Evolutionary conservation across 2,888 invertebrate genomes (phyloP), one percentile per base, ranked within the genome.

Genomic region (Euclidia mi): DNA sequence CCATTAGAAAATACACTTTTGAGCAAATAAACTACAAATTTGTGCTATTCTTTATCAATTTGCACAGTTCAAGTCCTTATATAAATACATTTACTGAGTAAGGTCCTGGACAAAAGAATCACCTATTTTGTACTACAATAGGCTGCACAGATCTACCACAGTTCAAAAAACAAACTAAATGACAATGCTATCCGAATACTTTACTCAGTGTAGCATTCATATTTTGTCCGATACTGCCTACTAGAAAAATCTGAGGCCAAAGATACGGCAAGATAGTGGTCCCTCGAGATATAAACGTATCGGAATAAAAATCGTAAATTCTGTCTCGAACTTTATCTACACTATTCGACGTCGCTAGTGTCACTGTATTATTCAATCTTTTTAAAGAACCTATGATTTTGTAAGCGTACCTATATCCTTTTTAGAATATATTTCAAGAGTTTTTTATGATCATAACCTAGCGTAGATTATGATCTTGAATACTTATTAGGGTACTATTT

Each of bases 221-320:
- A 42, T 55, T 47, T 46, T 18, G 17, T 25, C 47, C 15, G 37
- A 44, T 28, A 41, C 4, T 28, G 43, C 25, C 15, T 53, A 25
- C 56, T 51, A 45, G 44, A 47, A 55, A 71, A 70, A 61, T 61
- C 31, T 37, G 34, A 29, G 31, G 25, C 18, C 38, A 43, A 40
- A 52, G 57, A 67, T 71, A 47, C 17, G 44, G 6, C 31, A 48
- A 65, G 56, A 62, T 65, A 65, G 35, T 47, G 42, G 18, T 28
- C 65, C 57, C 57, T 1, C 18, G 72, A 49, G 70, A 50, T 50
- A 34, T 47, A 50, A 43, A 52, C 50, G 37, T 72, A 72, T 69
- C 41, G 47, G 53, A 53, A 72, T 61, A 51, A 43, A 58, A 60
- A 53, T 72, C 70, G 65, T 72, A 68, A 64, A 64, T 60, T 55